Evolutionary conservation across 2,888 invertebrate species (phyloP).

Genomic region (Andrena bicolor): DNA sequence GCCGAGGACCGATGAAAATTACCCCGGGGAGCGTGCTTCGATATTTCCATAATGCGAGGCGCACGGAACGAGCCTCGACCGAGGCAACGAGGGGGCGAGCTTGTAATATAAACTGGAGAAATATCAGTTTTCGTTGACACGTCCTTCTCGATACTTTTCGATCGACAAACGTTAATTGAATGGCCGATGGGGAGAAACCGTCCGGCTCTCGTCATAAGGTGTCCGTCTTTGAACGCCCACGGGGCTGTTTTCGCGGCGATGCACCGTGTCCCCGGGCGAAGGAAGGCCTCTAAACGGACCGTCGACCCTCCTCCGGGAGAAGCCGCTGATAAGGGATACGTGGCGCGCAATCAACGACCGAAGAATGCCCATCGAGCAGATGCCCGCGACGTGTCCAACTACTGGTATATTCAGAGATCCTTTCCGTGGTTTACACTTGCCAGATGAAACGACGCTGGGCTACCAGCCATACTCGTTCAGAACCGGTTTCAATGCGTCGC

Average conservation of each 20-base stretch:
- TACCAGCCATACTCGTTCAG: constrained; percentile 79
- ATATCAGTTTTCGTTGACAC: neutral
- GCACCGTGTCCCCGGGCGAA: neutral
- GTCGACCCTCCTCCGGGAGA: constrained; percentile 11
- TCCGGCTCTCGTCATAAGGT: constrained; percentile 24
- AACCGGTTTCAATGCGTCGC: constrained; percentile 79
- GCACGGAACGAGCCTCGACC: neutral
- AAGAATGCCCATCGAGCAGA: constrained; percentile 39
- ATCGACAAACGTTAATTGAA: constrained; percentile 41
- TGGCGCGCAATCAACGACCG: constrained; percentile 18
- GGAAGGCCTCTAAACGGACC: constrained; percentile 12
- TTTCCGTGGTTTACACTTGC: constrained; percentile 76
- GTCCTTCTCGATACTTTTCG: neutral
- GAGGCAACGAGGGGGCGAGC: neutral
- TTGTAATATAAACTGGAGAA: constrained; percentile 10
- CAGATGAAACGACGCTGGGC: constrained; percentile 68
- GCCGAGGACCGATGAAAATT: constrained; percentile 6
- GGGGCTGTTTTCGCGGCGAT: neutral
- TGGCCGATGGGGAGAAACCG: constrained; percentile 3
- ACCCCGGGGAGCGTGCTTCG: neutral
- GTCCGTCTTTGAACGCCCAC: constrained; percentile 36
- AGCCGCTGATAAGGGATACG: constrained; percentile 22
- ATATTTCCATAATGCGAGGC: constrained; percentile 15
- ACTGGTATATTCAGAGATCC: constrained; percentile 63
- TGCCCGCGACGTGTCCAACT: constrained; percentile 44